Percentiles rank a stretch among this genome's conserved stretches.
Evolutionary conservation across 2,888 invertebrate genomes (phyloP).

Genomic region (Syritta pipiens): DNA sequence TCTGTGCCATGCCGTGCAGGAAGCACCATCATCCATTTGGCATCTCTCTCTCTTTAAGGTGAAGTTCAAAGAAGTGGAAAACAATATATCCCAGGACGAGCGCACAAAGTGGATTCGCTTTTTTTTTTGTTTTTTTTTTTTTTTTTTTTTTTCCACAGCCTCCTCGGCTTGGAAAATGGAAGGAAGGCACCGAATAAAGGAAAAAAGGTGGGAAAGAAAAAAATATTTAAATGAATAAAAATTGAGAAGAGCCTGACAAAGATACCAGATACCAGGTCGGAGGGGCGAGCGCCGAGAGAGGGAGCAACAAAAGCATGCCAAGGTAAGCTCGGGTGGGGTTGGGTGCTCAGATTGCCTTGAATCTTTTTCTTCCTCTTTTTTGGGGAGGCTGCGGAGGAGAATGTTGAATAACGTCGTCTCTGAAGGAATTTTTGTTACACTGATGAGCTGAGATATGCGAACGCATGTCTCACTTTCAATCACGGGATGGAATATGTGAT

Average conservation of each 20-base stretch:
- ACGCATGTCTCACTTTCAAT: conserved; percentile 48
- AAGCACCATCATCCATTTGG: conserved; percentile 51
- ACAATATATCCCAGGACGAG: conserved; percentile 47
- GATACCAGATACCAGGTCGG: conserved; percentile 11
- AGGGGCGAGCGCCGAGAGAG: neutral
- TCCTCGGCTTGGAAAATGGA: conserved; percentile 10
- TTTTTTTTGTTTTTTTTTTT: too few species aligned
- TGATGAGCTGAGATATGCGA: conserved; percentile 29
- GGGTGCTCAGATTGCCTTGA: conserved; percentile 31
- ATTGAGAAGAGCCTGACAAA: conserved; percentile 33
- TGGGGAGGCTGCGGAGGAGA: too few species aligned
- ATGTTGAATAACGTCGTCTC: conserved; percentile 37
- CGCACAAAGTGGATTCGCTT: conserved; percentile 54
- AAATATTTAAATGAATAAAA: conserved; percentile 57
- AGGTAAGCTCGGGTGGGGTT: conserved; percentile 7
- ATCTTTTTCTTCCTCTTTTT: neutral
- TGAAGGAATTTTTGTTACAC: conserved; percentile 12
- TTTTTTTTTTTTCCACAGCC: too few species aligned
- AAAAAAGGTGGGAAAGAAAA: conserved; percentile 10
- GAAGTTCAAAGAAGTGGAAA: conserved; percentile 68
- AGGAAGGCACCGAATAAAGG: conserved; percentile 11
- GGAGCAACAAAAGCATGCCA: conserved; percentile 13
- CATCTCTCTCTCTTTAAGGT: conserved; percentile 47
- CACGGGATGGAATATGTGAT: conserved; percentile 34
- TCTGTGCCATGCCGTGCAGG: too few species aligned